These are phyloP conservation scores for Aleiodes alternator DNA, from an alignment of 2,888 invertebrate species.

Conservation along the genomic window DNA sequence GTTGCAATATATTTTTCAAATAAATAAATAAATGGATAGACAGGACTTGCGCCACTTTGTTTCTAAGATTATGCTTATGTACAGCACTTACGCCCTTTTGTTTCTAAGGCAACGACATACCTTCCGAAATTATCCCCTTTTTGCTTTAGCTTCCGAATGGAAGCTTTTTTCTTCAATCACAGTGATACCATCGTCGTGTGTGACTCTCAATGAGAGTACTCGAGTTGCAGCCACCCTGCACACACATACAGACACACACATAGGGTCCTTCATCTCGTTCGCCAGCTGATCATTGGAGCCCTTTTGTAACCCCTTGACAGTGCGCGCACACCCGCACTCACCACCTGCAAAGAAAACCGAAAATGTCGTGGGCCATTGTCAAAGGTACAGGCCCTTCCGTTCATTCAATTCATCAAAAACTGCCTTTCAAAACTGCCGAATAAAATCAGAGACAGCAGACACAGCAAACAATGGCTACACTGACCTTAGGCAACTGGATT, in stretches of 20 bases:
- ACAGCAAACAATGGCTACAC: constrained; percentile 59
- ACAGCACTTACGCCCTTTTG: no score
- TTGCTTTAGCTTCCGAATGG: no score
- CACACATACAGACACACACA: constrained; percentile 23
- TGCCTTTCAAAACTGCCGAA: constrained; percentile 35
- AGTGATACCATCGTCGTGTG: background rate
- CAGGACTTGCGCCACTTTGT: no score
- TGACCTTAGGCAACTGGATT: constrained; percentile 45
- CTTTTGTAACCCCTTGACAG: constrained; percentile 62
- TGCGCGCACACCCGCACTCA: constrained; percentile 57
- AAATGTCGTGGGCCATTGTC: constrained; percentile 37
- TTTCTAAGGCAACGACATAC: no score
- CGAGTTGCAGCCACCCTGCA: constrained; percentile 27
- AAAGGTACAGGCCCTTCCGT: constrained; percentile 9
- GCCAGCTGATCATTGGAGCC: constrained; percentile 64
- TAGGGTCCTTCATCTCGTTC: constrained; percentile 45
- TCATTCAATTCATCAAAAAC: constrained; percentile 24
- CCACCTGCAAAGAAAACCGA: constrained; percentile 51
- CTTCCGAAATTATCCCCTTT: background rate
- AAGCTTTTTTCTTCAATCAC: background rate
- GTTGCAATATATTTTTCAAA: no score
- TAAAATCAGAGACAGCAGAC: constrained; percentile 50
- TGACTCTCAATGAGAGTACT: constrained; percentile 26
- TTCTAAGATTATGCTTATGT: no score
- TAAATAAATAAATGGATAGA: no score